Conservation (phyloP, 2,113 vertebrate genomes). For the Mugil cephalus region DNA sequence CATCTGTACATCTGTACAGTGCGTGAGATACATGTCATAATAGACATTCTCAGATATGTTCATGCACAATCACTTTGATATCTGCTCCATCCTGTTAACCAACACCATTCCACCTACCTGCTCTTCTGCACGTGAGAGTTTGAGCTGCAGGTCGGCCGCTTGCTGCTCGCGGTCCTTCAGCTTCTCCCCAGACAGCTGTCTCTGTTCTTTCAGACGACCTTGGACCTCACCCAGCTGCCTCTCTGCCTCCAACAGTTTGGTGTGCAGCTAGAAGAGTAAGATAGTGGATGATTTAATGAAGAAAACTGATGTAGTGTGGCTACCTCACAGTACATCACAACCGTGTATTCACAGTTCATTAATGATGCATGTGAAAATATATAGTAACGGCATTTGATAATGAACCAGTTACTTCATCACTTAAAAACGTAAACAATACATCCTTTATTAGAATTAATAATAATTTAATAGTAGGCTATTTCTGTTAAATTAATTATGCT, state of each 20-base stretch:
- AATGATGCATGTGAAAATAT: too few species aligned
- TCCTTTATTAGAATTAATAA: too few species aligned
- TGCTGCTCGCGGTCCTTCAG: conserved; percentile 97
- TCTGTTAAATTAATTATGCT: too few species aligned
- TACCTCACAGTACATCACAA: too few species aligned
- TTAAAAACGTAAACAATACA: too few species aligned
- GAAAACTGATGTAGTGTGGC: too few species aligned
- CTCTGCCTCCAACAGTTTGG: conserved; percentile 94
- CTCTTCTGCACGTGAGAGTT: conserved; percentile 94
- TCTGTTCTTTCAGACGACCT: conserved; percentile 97
- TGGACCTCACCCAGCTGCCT: conserved; percentile 94
- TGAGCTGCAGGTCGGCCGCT: conserved; percentile 93
- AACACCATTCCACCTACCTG: conserved; percentile 85
- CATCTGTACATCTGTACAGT: not conserved
- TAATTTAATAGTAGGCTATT: too few species aligned
- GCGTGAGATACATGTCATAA: not conserved
- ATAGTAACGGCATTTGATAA: too few species aligned
- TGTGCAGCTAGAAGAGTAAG: conserved; percentile 86
- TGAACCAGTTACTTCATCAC: too few species aligned
- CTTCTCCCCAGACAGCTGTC: conserved; percentile 97
- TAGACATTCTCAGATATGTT: not conserved
- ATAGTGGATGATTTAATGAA: too few species aligned
- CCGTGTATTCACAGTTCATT: not conserved
- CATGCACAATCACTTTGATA: fast-evolving
- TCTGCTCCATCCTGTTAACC: not conserved